Conservation (phyloP, 2,888 invertebrate species). For the Resseliella maxima region DNA sequence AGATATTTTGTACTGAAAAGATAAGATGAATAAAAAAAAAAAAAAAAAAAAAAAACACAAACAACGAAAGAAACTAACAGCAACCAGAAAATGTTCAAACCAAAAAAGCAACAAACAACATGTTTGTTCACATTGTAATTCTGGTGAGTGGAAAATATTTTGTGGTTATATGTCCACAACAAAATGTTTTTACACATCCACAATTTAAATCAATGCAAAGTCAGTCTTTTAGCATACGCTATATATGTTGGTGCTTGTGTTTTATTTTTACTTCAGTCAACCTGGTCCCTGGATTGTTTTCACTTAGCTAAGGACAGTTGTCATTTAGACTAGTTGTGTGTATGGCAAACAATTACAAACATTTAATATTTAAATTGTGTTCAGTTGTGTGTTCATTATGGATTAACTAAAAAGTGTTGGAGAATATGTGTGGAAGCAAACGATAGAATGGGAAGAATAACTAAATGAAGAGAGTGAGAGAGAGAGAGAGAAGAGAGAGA, state of each 20-base stretch:
- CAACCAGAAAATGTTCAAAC: too few relatives aligned
- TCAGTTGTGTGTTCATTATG: background rate
- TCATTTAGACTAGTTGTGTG: background rate
- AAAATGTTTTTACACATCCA: background rate
- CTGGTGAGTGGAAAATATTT: background rate
- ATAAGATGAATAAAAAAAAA: too few relatives aligned
- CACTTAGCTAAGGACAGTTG: background rate
- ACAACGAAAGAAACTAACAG: too few relatives aligned
- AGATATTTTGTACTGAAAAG: too few relatives aligned
- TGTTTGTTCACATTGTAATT: background rate
- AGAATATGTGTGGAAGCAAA: too few relatives aligned
- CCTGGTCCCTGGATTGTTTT: background rate
- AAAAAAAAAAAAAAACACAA: too few relatives aligned
- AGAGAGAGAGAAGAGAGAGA: too few relatives aligned
- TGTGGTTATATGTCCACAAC: background rate
- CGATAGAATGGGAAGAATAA: too few relatives aligned
- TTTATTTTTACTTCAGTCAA: background rate
- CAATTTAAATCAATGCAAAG: background rate
- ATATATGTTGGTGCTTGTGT: background rate
- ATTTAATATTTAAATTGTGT: conserved; percentile 19
- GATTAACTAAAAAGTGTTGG: background rate
- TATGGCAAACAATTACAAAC: background rate
- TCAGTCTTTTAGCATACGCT: background rate
- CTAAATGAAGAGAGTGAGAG: too few relatives aligned
- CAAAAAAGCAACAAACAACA: background rate